Percentiles rank a stretch among this genome's conserved stretches.
These are phyloP conservation scores for Danaus plexippus DNA, from an alignment of 1,140 invertebrate species.

Conservation along the genomic window DNA sequence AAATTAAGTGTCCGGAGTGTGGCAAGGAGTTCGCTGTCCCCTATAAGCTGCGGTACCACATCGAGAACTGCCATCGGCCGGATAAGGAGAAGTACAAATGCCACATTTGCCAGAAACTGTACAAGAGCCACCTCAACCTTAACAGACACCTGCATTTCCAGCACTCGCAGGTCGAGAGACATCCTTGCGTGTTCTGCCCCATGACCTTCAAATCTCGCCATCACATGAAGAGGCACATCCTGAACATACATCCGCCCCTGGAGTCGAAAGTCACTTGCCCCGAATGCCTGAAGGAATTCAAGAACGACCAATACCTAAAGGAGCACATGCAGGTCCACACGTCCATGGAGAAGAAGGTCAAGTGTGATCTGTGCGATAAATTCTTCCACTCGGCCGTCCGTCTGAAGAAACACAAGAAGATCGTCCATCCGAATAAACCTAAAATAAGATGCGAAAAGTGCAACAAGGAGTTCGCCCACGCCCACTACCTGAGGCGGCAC, in stretches of 20 bases:
- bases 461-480: slow-evolving; percentile 58
- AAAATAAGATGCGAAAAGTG: slow-evolving; percentile 60
- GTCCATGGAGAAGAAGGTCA: slow-evolving; percentile 48
- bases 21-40: slow-evolving; percentile 54
- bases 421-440: slow-evolving; percentile 56
- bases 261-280: slow-evolving; percentile 61
- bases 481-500: slow-evolving; percentile 51
- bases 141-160: slow-evolving; percentile 56
- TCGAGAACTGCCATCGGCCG: slow-evolving; percentile 37
- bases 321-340: slow-evolving; percentile 65
- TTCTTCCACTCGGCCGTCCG: slow-evolving; percentile 56
- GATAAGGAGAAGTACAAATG: slow-evolving; percentile 57
- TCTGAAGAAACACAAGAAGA: slow-evolving; percentile 63
- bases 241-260: slow-evolving; percentile 62
- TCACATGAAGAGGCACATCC: slow-evolving; percentile 58
- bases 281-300: slow-evolving; percentile 60
- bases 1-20: slow-evolving; percentile 55
- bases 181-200: slow-evolving; percentile 57
- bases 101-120: slow-evolving; percentile 52
- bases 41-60: slow-evolving; percentile 56
- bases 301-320: slow-evolving; percentile 61
- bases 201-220: slow-evolving; percentile 60
- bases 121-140: slow-evolving; percentile 53
- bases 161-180: slow-evolving; percentile 46
- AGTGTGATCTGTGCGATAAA: slow-evolving; percentile 61